A percentile compares a stretch with the other conserved stretches of the same genome.
These are phyloP conservation scores for Scelioninae gen. 2 DNA, from an alignment of 2,888 invertebrate genomes.

Conservation along the genomic window DNA sequence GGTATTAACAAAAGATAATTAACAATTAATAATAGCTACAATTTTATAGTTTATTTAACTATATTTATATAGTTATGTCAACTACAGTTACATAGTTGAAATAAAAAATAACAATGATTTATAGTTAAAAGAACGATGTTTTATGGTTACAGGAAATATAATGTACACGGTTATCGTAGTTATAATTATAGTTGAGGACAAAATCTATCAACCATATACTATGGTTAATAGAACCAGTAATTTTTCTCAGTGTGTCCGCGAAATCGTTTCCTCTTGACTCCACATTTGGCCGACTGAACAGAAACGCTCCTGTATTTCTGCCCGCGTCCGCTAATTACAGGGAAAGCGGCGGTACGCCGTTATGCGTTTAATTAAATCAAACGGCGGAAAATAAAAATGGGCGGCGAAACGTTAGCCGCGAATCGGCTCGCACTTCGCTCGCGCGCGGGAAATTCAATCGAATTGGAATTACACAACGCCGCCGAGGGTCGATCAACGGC, in stretches of 20 bases:
- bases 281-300: slow-evolving; percentile 17
- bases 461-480: slow-evolving; percentile 34
- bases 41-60: too few species aligned
- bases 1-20: too few species aligned
- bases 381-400: slow-evolving; percentile 50
- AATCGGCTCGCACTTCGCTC: slow-evolving; percentile 44
- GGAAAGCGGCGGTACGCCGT: slow-evolving; percentile 63
- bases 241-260: slow-evolving; percentile 26
- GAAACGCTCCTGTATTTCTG: slow-evolving; percentile 39
- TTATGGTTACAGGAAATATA: slow-evolving; percentile 5
- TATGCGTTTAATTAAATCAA: slow-evolving; percentile 67
- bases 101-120: too few species aligned
- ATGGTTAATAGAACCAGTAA: too few species aligned
- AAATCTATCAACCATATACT: too few species aligned
- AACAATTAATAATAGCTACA: too few species aligned
- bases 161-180: too few species aligned
- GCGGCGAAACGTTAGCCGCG: slow-evolving; percentile 36
- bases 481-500: slow-evolving; percentile 31
- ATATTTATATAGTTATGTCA: too few species aligned
- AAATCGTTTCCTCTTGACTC: slow-evolving; percentile 38
- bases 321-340: slow-evolving; percentile 64
- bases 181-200: too few species aligned
- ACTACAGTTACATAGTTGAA: too few species aligned
- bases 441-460: slow-evolving; percentile 52
- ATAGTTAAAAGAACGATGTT: too few species aligned